Percentiles rank a stretch among this genome's conserved stretches.
Evolutionary conservation across 2,113 vertebrate genomes (phyloP).

Genomic region (Diglossa brunneiventris): DNA sequence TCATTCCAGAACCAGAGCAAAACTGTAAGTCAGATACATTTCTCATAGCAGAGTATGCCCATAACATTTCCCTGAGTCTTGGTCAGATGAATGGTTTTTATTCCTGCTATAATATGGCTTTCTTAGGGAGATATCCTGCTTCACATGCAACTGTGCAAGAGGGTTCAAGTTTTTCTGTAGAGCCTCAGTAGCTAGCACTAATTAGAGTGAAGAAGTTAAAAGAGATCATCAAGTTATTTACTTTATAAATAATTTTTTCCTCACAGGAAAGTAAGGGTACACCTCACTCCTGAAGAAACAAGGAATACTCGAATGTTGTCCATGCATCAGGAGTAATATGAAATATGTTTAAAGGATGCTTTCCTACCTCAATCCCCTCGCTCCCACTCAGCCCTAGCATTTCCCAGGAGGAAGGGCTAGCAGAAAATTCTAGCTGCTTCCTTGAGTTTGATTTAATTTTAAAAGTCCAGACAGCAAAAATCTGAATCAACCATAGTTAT

Average conservation of each 20-base stretch:
- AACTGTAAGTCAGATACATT: neutral
- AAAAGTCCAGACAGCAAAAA: neutral
- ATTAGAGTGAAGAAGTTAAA: neutral
- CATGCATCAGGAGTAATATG: neutral
- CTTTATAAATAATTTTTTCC: neutral
- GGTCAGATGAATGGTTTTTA: neutral
- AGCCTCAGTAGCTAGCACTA: neutral
- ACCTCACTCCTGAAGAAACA: neutral
- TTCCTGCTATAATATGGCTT: neutral
- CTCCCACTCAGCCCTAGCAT: neutral
- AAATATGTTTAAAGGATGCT: neutral
- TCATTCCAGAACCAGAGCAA: neutral
- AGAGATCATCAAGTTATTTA: neutral
- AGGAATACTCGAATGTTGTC: neutral
- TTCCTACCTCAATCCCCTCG: neutral
- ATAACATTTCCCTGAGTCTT: neutral
- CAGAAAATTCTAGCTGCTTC: constrained; percentile 55
- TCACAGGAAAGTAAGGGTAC: neutral
- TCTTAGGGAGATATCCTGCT: neutral
- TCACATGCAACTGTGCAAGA: neutral
- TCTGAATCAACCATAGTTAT: neutral
- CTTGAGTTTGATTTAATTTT: constrained; percentile 38
- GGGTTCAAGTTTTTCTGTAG: neutral
- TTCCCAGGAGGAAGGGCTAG: neutral
- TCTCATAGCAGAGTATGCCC: neutral